Base-by-base conservation (phyloP, 2,888 invertebrate species). In the Hirtodrosophila alboralis region DNA sequence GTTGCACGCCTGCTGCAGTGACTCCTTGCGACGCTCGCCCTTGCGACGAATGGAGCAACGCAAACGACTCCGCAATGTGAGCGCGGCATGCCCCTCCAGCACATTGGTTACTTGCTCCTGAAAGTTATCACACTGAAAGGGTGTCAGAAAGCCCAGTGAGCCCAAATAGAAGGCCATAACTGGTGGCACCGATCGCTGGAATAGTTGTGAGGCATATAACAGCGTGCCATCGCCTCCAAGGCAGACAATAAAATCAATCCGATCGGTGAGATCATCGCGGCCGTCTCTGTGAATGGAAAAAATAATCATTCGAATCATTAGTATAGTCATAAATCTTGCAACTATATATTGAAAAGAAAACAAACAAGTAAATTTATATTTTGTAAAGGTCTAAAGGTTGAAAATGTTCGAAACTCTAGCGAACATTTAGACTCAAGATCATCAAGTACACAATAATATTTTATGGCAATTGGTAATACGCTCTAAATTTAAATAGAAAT, bases 161-260 rank as follows among this genome's bases (percentile, higher is more conserved):
- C 98, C 98, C 87, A 98, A 93, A 91, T 98, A 97, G 92, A 98
- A 98, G 52, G 98, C 98, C 97, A 98, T 98, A 40, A 98, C 97
- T 0, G 98, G 98, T 30, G 98, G 98, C 48, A 98, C 98, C 6
- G 97, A 97, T 93, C 97, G 96, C 94, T 98, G 96, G 88, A 98
- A 98, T 41, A 98, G 91, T 36, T 98, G 95, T 85, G 98, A 97
- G 49, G 98, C 98, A 89, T 98, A 98, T 8, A 98, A 91, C 14
- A 98, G 91, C 0, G 98, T 98, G 13, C 98, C 98, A 90, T 98
- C 98, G 14, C 98, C 98, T 1, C 98, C 98, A 37, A 98, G 92
- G 88, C 98, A 98, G 59, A 98, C 95, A 84, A 98, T 98, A 89
- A 98, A 98, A 91, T 98, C 98, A 71, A 98, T 97, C 90, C 97